Base-by-base conservation (phyloP, 1,140 invertebrate genomes). In the Helicoverpa armigera region DNA sequence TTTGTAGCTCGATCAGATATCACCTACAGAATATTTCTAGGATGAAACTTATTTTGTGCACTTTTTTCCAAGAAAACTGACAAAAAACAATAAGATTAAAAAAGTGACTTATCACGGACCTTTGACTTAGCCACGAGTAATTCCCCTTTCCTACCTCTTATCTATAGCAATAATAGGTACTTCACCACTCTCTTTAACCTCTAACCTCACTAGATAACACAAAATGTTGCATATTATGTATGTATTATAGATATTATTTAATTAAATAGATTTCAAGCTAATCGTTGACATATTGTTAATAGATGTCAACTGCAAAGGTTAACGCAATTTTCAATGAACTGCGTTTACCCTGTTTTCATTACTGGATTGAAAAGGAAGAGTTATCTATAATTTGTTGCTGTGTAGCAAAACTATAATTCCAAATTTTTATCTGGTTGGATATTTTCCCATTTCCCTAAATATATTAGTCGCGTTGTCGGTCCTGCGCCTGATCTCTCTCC, bases 281-380 rank as follows among this genome's bases (percentile, higher is more conserved):
- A 69, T 69, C 65, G 50, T 48, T 50, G 43, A 18, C 43, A 50
- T 23, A 69, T 43, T 48, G 50, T 69, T 69, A 69, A 50, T 69
- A 43, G 63, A 67, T 50, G 43, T 50, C 65, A 69, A 69, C n/a
- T 50, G 16, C 65, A 69, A 43, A 50, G 18, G 43, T 23, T 69
- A 69, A 69, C 65, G 50, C 5, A 9, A 7, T 35, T 35, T 3
- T 2, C 3, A 3, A 35, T 43, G 1, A 9, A 9, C 9, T 43
- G 35, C 7, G 35, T 43, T 43, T 43, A 67, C 14, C 1, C n/a
- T n/a, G 63, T 48, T 67, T 67, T 13, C 16, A 23, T 13, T 43
- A 13, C 12, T 50, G n/a, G 35, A 50, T 10, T 67, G 16, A 48
- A 65, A n/a, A 35, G 7, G n/a, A 13, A 12, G 29, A 4, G 14